Conservation (phyloP, 2,888 invertebrate species). For the Nephrotoma flavescens region DNA sequence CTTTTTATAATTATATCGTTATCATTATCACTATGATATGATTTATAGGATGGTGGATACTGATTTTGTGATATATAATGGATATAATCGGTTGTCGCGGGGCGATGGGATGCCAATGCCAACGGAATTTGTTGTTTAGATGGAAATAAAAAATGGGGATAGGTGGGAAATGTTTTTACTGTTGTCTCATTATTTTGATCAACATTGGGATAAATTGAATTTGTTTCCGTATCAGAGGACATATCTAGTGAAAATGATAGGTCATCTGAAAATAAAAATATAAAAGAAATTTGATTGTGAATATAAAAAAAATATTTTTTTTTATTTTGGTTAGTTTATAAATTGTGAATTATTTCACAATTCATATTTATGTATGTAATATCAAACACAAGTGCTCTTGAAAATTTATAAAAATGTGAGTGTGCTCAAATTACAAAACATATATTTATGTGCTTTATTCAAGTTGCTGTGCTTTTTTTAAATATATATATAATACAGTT, state of each 20-base stretch:
- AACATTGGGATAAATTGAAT: neutral
- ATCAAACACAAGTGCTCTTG: too few species aligned
- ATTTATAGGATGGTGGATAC: slow-evolving; percentile 17
- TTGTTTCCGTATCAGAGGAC: neutral
- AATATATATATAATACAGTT: neutral
- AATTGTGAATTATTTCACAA: neutral
- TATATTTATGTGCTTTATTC: neutral
- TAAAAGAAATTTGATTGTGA: neutral
- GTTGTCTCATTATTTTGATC: neutral
- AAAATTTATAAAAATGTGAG: neutral
- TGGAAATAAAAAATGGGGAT: slow-evolving; percentile 47
- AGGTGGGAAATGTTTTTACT: slow-evolving; percentile 31
- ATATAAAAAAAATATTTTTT: neutral
- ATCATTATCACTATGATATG: slow-evolving; percentile 8
- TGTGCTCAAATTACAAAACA: neutral
- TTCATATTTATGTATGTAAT: too few species aligned
- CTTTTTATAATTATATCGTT: slow-evolving; percentile 10
- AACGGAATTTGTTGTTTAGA: slow-evolving; percentile 29
- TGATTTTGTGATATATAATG: slow-evolving; percentile 4
- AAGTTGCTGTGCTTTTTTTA: neutral
- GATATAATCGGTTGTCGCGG: slow-evolving; percentile 27
- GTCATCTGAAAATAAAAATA: neutral
- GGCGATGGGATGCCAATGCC: slow-evolving; percentile 32
- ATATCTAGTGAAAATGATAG: slow-evolving; percentile 1
- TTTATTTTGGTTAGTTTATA: neutral